Conservation (phyloP, 2,888 invertebrate genomes). For the Rhopalosiphum nymphaeae region DNA sequence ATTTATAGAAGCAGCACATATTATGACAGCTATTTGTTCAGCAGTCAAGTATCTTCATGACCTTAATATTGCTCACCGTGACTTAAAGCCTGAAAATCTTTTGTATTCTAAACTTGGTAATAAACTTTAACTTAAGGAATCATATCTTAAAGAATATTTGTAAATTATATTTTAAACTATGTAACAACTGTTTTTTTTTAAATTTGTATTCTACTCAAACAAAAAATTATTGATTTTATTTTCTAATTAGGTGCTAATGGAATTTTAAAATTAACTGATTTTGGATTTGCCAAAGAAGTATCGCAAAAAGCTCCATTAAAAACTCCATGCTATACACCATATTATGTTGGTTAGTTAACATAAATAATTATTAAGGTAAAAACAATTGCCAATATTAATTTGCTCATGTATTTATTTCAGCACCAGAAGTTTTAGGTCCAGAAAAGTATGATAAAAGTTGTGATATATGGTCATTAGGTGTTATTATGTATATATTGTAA, state of each 20-base stretch:
- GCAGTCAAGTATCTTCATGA: constrained; percentile 95
- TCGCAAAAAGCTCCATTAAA: constrained; percentile 84
- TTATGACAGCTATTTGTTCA: constrained; percentile 96
- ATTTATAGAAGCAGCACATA: constrained; percentile 85
- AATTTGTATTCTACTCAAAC: neutral
- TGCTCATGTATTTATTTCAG: constrained; percentile 70
- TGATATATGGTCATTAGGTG: constrained; percentile 99
- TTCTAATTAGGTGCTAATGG: constrained; percentile 75
- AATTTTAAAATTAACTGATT: constrained; percentile 96
- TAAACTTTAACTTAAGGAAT: neutral
- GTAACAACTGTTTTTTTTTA: neutral
- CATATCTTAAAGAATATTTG: neutral
- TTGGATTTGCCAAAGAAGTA: constrained; percentile 98
- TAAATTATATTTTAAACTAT: neutral
- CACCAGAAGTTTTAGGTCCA: constrained; percentile 91
- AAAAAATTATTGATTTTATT: neutral
- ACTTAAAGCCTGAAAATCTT: constrained; percentile 97
- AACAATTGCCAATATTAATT: neutral
- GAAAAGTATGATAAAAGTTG: constrained; percentile 99
- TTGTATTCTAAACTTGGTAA: constrained; percentile 83
- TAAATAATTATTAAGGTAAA: neutral
- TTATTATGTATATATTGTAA: constrained; percentile 98
- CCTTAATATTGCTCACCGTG: constrained; percentile 95
- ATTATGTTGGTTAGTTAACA: constrained; percentile 80
- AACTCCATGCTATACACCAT: constrained; percentile 99